Base-by-base conservation (phyloP, 2,797 vertebrate species). In the Arctocebus calabarensis region DNA sequence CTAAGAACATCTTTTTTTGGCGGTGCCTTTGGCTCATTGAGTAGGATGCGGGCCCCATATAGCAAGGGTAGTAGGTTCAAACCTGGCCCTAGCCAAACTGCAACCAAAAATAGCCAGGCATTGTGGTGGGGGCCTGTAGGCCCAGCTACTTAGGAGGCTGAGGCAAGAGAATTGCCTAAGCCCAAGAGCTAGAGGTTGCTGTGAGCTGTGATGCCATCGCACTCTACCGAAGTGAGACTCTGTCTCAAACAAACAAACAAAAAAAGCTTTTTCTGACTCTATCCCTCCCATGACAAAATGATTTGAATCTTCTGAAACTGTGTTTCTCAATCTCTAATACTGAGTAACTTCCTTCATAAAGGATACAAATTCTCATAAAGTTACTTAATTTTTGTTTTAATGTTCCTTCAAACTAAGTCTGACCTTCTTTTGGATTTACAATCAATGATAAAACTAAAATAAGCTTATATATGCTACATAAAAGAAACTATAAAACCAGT, bases 361-460 rank as follows among this genome's bases (percentile, higher is more conserved):
- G 52, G 95, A 93, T 88, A 93, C 74, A 92, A 27, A 77, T 40
- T 61, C 55, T 94, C 23, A 88, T 45, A 75, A 78, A 88, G 68
- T 88, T 96, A 84, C 62, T 92, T 95, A 40, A 45, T 90, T 90
- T 95, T 83, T 71, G 73, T 82, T 82, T 84, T 57, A 77, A 93
- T n/a, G 40, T 84, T 92, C 12, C 52, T 81, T 88, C 70, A 95
- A 84, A 83, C 25, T 45, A n/a, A 14, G 7, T 23, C 34, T 57
- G 70, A 55, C 66, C 37, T 52, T 81, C 61, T 78, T 95, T 94
- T 52, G 52, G 10, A 22, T 43, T 95, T 84, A 71, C 8, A n/a
- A 64, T 78, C 79, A 85, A 84, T 70, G 57, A 87, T 74, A 64
- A 96, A 75, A 92, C 70, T 7, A 64, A 93, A 96, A 85, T 48